phyloP scores from a whole-genome alignment of 2,888 invertebrate species.

The Scaeva pyrastri region DNA sequence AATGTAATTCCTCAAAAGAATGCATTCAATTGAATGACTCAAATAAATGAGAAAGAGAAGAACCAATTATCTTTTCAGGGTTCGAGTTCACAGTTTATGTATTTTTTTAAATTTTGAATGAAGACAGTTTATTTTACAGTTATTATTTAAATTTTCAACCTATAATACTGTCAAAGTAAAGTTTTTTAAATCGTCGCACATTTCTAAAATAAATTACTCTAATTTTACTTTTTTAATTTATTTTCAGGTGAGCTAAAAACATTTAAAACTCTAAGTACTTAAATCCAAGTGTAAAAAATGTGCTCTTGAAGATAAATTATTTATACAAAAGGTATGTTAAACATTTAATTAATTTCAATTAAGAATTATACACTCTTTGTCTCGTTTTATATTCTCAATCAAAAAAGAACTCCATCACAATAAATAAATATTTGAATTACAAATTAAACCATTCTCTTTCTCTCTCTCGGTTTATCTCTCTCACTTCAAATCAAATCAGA shows the following conservation, averaged over 20 bases:
- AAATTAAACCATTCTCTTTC: constrained; percentile 67
- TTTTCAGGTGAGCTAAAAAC: constrained; percentile 28
- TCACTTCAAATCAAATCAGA: constrained; percentile 17
- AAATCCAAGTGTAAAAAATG: neutral
- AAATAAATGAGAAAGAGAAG: too few species aligned
- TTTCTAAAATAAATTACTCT: neutral
- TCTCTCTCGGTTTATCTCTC: too few species aligned
- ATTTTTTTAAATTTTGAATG: too few species aligned
- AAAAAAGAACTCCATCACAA: neutral
- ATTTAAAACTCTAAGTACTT: neutral
- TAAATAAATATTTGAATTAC: constrained; percentile 57
- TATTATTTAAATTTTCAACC: too few species aligned
- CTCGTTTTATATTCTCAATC: neutral
- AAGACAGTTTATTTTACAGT: too few species aligned
- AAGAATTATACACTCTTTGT: neutral
- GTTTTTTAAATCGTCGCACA: too few species aligned
- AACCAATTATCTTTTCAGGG: too few species aligned
- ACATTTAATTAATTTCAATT: constrained; percentile 21
- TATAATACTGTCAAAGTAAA: too few species aligned
- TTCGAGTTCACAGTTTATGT: too few species aligned
- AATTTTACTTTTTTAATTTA: neutral
- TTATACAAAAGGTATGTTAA: constrained; percentile 25
- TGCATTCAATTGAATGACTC: too few species aligned
- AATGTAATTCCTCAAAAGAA: too few species aligned
- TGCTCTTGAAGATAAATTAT: constrained; percentile 1